phyloP scores from a whole-genome alignment of 1,140 invertebrate genomes.

The Holotrichia oblita region DNA sequence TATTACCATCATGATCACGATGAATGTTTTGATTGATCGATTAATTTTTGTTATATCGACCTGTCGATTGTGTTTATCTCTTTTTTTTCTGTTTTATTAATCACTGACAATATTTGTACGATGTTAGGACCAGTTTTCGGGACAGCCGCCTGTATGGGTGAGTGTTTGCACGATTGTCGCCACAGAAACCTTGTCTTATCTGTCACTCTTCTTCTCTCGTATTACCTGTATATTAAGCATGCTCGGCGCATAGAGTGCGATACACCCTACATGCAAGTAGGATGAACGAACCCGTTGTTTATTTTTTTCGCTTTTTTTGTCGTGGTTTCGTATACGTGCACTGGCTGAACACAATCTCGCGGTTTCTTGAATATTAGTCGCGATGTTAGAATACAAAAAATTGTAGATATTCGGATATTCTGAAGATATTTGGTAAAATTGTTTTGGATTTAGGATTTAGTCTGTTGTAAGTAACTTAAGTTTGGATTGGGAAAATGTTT shows the following conservation, averaged over 20 bases:
- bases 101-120: conserved; percentile 37
- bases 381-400: too few relatives aligned
- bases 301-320: too few relatives aligned
- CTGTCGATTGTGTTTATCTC: not conserved
- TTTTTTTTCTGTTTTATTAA: conserved; percentile 27
- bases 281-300: not conserved
- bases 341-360: too few relatives aligned
- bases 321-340: too few relatives aligned
- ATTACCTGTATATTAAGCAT: not conserved
- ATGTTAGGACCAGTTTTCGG: conserved; percentile 72
- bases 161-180: conserved; percentile 61
- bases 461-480: too few relatives aligned
- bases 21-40: too few relatives aligned
- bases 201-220: conserved; percentile 26
- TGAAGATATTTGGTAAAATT: too few relatives aligned
- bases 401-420: too few relatives aligned
- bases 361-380: too few relatives aligned
- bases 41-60: too few relatives aligned
- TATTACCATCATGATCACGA: not conserved
- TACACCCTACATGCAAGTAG: not conserved
- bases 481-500: too few relatives aligned
- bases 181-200: conserved; percentile 45
- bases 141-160: conserved; percentile 80
- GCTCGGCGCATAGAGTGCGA: not conserved
- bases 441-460: too few relatives aligned